Conservation (phyloP, 2,888 invertebrate species). For the Cynaeus angustus region DNA sequence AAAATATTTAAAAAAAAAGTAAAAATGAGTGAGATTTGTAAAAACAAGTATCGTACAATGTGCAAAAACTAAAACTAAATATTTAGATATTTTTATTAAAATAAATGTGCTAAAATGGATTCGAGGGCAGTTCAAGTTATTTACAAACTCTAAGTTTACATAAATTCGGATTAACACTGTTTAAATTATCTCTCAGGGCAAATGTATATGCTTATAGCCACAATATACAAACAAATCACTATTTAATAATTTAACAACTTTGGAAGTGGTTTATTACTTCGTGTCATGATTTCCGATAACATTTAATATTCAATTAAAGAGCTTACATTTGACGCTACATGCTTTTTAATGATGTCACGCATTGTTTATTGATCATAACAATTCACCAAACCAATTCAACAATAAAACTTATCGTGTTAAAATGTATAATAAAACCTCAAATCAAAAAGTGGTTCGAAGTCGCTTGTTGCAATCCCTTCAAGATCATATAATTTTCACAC, state of each 20-base stretch:
- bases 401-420: too few species aligned
- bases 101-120: too few species aligned
- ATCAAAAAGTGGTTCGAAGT: neutral
- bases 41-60: too few species aligned
- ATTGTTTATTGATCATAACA: constrained; percentile 12
- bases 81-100: too few species aligned
- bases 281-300: constrained; percentile 12
- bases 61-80: too few species aligned
- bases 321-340: neutral
- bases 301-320: neutral
- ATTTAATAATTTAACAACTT: constrained; percentile 3
- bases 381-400: neutral
- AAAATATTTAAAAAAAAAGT: too few species aligned
- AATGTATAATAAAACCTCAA: neutral
- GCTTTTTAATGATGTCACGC: constrained; percentile 8
- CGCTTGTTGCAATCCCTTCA: constrained; percentile 18
- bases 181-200: neutral
- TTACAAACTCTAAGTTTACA: too few species aligned
- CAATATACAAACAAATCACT: neutral
- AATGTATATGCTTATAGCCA: neutral
- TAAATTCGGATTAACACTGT: neutral
- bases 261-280: constrained; percentile 3
- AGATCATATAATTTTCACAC: constrained; percentile 55
- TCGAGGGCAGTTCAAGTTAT: too few species aligned
- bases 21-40: too few species aligned